Conservation (phyloP, 2,797 vertebrate genomes). For the Phaenicophaeus curvirostris region DNA sequence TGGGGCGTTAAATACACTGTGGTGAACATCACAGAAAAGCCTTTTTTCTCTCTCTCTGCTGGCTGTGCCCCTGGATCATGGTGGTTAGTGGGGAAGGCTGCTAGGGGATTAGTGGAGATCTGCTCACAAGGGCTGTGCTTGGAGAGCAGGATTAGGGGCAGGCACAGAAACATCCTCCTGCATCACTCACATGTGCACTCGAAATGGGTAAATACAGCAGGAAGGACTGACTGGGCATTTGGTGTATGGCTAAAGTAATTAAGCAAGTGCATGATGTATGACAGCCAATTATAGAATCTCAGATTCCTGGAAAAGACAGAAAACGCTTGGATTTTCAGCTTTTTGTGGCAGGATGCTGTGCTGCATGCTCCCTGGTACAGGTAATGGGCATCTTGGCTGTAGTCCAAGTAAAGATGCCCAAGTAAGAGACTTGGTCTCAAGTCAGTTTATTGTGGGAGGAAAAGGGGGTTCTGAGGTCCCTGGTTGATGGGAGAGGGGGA, state of each 20-base stretch:
- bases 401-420: background rate
- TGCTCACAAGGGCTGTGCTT: background rate
- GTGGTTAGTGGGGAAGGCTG: accelerated
- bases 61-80: background rate
- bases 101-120: accelerated
- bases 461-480: background rate
- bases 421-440: background rate
- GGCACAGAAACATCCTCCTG: accelerated
- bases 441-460: background rate
- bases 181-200: accelerated
- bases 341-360: background rate
- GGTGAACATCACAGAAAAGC: too few species aligned
- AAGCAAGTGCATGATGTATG: background rate
- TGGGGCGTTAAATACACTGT: accelerated
- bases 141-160: background rate
- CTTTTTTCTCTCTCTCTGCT: accelerated
- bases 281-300: accelerated
- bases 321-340: too few species aligned
- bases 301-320: background rate
- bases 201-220: background rate
- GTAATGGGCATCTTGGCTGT: accelerated
- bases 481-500: background rate
- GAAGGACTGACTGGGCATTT: background rate
- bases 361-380: background rate
- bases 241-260: background rate